A percentile compares a stretch with the other conserved stretches of the same genome.
phyloP scores from a whole-genome alignment of 2,113 vertebrate species.

The Notothenia rossii region DNA sequence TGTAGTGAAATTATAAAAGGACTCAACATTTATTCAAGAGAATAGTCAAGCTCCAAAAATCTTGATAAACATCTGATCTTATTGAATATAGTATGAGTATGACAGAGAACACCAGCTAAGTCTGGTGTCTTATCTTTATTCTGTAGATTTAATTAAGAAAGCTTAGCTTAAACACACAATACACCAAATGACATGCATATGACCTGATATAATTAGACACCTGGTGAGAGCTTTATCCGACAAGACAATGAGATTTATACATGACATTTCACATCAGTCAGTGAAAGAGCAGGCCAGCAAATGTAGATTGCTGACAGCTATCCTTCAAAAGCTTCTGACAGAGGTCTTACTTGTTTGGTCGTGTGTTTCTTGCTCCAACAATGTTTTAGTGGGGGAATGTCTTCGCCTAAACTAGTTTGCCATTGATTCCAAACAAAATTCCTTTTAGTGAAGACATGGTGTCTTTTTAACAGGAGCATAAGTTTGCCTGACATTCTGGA shows the following conservation, averaged over 20 bases:
- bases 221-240: constrained; percentile 18
- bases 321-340: background rate
- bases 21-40: background rate
- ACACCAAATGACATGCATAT: constrained; percentile 6
- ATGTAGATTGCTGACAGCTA: constrained; percentile 2
- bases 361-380: background rate
- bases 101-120: background rate
- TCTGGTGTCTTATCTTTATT: constrained; percentile 10
- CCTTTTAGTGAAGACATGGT: background rate
- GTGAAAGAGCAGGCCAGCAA: background rate
- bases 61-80: background rate
- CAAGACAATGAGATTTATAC: constrained; percentile 7
- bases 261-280: constrained; percentile 25
- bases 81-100: background rate
- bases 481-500: constrained; percentile 8
- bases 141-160: constrained; percentile 27
- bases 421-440: constrained; percentile 12
- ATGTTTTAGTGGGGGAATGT: background rate
- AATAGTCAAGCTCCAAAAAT: background rate
- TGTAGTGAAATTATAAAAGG: background rate
- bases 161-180: constrained; percentile 15
- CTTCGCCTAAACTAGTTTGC: background rate
- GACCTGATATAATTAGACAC: constrained; percentile 34
- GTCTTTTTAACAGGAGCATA: too few relatives aligned
- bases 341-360: background rate